Conservation (phyloP, 2,797 vertebrate species). For the Delichon dasypus region DNA sequence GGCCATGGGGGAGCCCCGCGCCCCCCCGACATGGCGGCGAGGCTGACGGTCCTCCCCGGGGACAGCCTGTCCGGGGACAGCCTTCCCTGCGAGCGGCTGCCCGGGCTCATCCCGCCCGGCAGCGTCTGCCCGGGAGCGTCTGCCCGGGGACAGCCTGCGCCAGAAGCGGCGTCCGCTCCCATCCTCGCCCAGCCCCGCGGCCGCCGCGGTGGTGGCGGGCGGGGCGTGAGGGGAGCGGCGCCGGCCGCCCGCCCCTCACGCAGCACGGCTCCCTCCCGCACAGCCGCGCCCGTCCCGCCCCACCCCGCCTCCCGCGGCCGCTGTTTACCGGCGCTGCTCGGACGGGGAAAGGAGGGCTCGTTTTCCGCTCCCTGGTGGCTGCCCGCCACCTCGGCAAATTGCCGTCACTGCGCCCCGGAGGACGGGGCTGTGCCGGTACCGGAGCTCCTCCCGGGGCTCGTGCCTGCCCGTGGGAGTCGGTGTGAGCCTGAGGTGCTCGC, state of each 20-base stretch:
- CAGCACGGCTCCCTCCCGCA: background rate
- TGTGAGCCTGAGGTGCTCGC: background rate
- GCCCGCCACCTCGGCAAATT: background rate
- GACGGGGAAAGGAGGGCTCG: accelerated
- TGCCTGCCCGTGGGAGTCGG: background rate
- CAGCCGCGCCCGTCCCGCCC: background rate
- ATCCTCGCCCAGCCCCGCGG: background rate
- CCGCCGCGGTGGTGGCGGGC: background rate
- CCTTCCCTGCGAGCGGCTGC: background rate
- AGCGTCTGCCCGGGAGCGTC: background rate
- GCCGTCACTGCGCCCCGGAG: background rate
- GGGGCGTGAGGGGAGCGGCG: background rate
- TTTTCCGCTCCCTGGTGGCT: background rate
- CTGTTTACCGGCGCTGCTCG: background rate
- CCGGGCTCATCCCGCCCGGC: background rate
- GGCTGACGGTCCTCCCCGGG: background rate
- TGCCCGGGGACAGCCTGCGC: background rate
- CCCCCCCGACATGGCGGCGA: background rate
- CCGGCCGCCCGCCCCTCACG: background rate
- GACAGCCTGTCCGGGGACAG: background rate
- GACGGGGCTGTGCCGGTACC: background rate
- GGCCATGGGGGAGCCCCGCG: slow-evolving; percentile 15
- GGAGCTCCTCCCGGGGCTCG: background rate
- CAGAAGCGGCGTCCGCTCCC: accelerated
- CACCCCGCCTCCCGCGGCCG: background rate